Evolutionary conservation across 1,140 invertebrate species (phyloP).

Genomic region (Coptotermes formosanus): DNA sequence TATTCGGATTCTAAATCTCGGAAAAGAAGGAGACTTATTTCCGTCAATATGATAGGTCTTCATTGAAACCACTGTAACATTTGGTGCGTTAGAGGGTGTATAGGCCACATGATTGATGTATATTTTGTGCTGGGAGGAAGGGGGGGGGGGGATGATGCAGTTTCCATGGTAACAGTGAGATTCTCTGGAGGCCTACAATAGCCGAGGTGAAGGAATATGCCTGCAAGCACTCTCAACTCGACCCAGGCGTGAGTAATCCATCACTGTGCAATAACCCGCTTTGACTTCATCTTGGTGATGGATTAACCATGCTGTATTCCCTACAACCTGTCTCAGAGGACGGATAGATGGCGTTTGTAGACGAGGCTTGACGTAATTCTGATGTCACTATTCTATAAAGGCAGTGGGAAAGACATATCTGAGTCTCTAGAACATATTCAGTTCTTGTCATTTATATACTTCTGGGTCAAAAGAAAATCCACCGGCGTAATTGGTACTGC

Average conservation of each 20-base stretch:
- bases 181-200: constrained; percentile 10
- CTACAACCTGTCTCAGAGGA: constrained; percentile 6
- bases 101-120: constrained; percentile 1
- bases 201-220: constrained; percentile 12
- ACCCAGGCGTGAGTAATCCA: constrained; percentile 16
- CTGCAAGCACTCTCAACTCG: constrained; percentile 9
- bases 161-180: not conserved
- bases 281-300: constrained; percentile 18
- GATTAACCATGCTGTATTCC: not conserved
- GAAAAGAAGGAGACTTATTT: not conserved
- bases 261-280: constrained; percentile 13
- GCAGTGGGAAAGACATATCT: constrained; percentile 6
- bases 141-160: not conserved
- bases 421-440: not conserved
- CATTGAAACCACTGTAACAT: not conserved
- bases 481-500: no score
- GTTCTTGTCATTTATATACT: not conserved
- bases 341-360: not conserved
- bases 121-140: no score
- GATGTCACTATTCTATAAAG: constrained; percentile 2
- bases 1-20: no score
- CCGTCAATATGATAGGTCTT: constrained; percentile 11
- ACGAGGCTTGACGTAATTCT: not conserved
- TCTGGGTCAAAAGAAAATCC: not conserved
- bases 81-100: not conserved